Base-by-base conservation (phyloP, 1,140 invertebrate species). In the Panulirus ornatus region DNA sequence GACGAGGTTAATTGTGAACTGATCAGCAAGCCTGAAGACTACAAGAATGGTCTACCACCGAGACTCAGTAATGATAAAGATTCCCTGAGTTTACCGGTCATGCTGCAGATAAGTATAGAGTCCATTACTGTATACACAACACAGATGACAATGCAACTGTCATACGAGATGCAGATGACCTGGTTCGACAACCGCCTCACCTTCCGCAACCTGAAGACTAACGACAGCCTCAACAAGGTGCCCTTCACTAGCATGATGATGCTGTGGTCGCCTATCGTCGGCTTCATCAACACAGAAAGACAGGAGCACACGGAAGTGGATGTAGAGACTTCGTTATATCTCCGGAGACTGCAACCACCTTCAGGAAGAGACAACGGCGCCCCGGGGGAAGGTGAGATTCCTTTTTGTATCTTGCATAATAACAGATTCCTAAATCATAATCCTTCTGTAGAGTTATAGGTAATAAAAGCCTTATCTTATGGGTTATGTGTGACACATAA, bases 41-140 rank as follows among this genome's bases (percentile, higher is more conserved):
- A 92, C 79, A 71, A 84, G 5, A 87, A 63, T 16, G 66, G 91
- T 42, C 76, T 92, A 11, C 91, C 91, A 42, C 91, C 91, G 0
- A 58, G 88, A 58, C 36, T 54, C 11, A 42, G 40, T n/a, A 47
- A 22, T 1, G 44, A 89, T 9, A 30, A 66, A 22, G 40, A 83
- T 2, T 27, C 42, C 6, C 34, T 22, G 19, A 40, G 8, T 42
- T 54, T 89, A 40, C 87, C 63, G 38, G 71, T 89, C 27, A 44
- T 34, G 16, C 38, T 89, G 6, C 22, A 83, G n/a, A 58, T 89
- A 36, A 73, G 36, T 42, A 89, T 89, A 34, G 79, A 89, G 27
- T 71, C 87, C n/a, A 81, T 82, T 9, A 27, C 70, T 9, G 38
- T 89, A 3, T 27, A 47, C 40, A 89, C 87, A 11, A 30, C 79